Conservation (phyloP, 2,888 invertebrate genomes). For the Microplitis manilae region DNA sequence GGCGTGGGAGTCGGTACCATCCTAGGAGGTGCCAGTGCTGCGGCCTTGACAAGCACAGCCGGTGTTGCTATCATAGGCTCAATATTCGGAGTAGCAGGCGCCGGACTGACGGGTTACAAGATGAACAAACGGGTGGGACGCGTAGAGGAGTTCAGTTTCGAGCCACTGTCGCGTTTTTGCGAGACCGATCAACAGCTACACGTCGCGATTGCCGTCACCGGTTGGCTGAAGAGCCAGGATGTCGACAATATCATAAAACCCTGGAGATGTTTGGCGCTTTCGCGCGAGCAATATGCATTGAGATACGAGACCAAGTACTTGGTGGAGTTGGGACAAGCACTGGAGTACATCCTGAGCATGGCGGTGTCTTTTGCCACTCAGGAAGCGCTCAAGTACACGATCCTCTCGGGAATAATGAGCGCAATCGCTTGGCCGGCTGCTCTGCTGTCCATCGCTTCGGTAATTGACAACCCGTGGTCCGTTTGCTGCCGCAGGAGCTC, state of each 20-base stretch:
- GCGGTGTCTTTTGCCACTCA: slow-evolving; percentile 76
- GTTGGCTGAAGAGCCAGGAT: slow-evolving; percentile 76
- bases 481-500: slow-evolving; percentile 76
- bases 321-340: slow-evolving; percentile 75
- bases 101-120: slow-evolving; percentile 79
- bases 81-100: slow-evolving; percentile 80
- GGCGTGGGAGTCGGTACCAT: slow-evolving; percentile 74
- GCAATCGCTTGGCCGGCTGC: slow-evolving; percentile 80
- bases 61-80: slow-evolving; percentile 76
- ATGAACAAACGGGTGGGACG: slow-evolving; percentile 81
- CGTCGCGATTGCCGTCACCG: slow-evolving; percentile 77
- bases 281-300: slow-evolving; percentile 78
- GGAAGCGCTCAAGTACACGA: slow-evolving; percentile 78
- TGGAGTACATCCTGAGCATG: slow-evolving; percentile 76
- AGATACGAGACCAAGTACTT: slow-evolving; percentile 77
- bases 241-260: slow-evolving; percentile 71
- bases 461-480: slow-evolving; percentile 80
- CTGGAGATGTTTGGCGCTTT: slow-evolving; percentile 75
- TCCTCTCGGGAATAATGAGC: slow-evolving; percentile 77
- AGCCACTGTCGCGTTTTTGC: slow-evolving; percentile 70
- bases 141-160: slow-evolving; percentile 79
- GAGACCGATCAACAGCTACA: slow-evolving; percentile 73
- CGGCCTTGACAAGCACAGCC: slow-evolving; percentile 73
- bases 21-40: slow-evolving; percentile 71
- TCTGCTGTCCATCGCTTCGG: slow-evolving; percentile 74